phyloP scores from a whole-genome alignment of 92 coral and sea anemone species.

The Porites cylindrica region DNA sequence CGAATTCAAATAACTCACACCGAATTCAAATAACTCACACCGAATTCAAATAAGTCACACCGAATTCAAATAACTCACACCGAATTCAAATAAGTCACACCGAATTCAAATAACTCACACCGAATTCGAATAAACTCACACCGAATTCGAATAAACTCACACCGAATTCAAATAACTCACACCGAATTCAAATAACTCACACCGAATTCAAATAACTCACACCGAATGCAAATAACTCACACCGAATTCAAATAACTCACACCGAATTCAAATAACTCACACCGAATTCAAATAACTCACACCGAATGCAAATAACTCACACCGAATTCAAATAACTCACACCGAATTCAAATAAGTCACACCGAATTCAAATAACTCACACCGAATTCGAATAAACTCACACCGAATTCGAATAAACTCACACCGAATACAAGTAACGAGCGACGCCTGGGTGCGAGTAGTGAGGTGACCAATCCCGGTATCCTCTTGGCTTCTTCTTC shows the following conservation, averaged over 20 bases:
- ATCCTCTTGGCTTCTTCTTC: background rate
- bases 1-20: no score
- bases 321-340: conserved; percentile 30
- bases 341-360: conserved; percentile 30
- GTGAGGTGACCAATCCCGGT: background rate
- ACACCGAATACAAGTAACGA: conserved; percentile 14
- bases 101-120: no score
- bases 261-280: no score
- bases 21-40: no score
- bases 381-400: conserved; percentile 27
- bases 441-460: background rate
- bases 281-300: conserved; percentile 32
- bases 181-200: conserved; percentile 3
- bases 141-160: background rate
- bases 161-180: background rate
- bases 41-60: no score
- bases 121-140: no score
- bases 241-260: no score
- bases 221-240: no score
- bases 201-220: no score
- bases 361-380: conserved; percentile 32
- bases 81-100: no score
- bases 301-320: conserved; percentile 27
- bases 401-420: conserved; percentile 6
- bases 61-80: no score